Base-by-base conservation (phyloP, 2,113 vertebrate species). In the Megaceryle maxima region DNA sequence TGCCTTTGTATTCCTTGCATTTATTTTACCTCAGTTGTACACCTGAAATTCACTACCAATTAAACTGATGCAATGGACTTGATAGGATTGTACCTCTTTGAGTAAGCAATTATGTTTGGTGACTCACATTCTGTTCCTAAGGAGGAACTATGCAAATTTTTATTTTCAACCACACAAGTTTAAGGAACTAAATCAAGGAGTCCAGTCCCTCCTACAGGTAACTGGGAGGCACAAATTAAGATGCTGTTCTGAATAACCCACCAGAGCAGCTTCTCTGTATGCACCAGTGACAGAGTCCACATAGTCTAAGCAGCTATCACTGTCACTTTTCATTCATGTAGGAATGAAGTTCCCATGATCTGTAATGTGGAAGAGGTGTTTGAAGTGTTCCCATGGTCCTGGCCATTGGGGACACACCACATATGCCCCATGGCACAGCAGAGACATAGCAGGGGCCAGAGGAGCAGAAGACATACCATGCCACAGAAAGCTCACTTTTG, bases 401-500 rank as follows among this genome's bases (percentile, higher is more conserved):
- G 29, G 41, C 5, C 50, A 46, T 8, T 83, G 63, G 24, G 48
- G 9, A 70, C 11, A 35, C 18, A 20, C 5, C 9, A 19, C 33
- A n/a, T 5, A 17, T 7, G 5, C 35, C 31, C 24, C 35, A 2
- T 0, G 4, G 41, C 13, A 67, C 60, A 67, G 2, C 16, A 87
- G 68, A 43, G 72, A 24, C 14, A 35, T 7, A 28, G 9, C 63
- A 83, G 39, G 25, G 12, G 31, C 24, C 39, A 57, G 33, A 56
- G 21, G 2, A 14, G 12, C 25, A 78, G 19, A 46, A 68, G 31
- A 46, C 19, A 31, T 13, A n/a, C 25, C 25, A 29, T 28, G 20
- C 5, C 35, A 35, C 0, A 0, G 6, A 39, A 62, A 2, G 31
- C n/a, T 59, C n/a, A 24, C n/a, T 15, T 20, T 7, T 60, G 59